These are phyloP conservation scores for Lepidostoma basale DNA, from an alignment of 1,140 invertebrate species.

Conservation along the genomic window DNA sequence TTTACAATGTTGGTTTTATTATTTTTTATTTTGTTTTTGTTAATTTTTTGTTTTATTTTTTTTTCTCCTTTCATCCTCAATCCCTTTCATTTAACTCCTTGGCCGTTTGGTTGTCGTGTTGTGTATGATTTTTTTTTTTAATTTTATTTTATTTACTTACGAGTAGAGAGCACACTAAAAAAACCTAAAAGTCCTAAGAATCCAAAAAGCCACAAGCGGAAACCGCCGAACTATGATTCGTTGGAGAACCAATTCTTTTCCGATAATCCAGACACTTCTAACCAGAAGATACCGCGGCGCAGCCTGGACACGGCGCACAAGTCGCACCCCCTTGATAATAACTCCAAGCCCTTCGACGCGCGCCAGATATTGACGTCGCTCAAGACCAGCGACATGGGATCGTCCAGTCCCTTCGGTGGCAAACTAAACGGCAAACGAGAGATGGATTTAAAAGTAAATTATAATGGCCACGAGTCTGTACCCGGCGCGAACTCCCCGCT, in stretches of 20 bases:
- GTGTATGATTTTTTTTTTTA: constrained; percentile 1
- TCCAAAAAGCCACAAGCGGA: constrained; percentile 21
- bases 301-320: neutral
- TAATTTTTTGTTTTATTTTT: constrained; percentile 41
- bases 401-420: neutral
- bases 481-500: too few relatives aligned
- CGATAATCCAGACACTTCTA: constrained; percentile 27
- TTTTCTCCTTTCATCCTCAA: constrained; percentile 37
- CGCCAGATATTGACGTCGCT: constrained; percentile 29
- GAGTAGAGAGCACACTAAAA: neutral
- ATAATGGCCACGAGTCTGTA: too few relatives aligned
- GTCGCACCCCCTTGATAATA: neutral
- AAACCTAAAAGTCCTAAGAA: constrained; percentile 4
- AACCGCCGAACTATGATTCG: constrained; percentile 11
- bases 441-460: too few relatives aligned
- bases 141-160: neutral
- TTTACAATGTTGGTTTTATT: neutral
- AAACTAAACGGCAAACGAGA: constrained; percentile 35
- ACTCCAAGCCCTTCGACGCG: constrained; percentile 23
- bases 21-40: constrained; percentile 41
- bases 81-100: neutral
- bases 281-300: constrained; percentile 1
- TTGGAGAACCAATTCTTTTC: constrained; percentile 20
- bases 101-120: constrained; percentile 5
- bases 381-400: constrained; percentile 3